Conservation (phyloP, 1,140 invertebrate genomes). For the Choristoneura fumiferana region DNA sequence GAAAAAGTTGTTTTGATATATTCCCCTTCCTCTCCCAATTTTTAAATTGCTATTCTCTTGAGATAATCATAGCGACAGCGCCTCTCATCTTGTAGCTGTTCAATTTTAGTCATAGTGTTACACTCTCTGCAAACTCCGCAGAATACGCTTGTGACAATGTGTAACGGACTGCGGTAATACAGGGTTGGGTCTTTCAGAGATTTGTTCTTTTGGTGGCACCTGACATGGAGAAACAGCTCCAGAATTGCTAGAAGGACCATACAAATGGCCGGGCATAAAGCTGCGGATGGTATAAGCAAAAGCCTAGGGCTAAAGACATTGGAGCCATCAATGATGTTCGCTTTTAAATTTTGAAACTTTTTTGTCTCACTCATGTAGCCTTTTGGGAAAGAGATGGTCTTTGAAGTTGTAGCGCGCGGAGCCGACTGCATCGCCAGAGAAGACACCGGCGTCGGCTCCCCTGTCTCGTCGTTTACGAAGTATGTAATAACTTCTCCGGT, state of each 20-base stretch:
- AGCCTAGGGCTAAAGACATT: slow-evolving; percentile 54
- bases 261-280: slow-evolving; percentile 47
- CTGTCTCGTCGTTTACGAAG: slow-evolving; percentile 58
- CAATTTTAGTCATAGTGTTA: slow-evolving; percentile 53
- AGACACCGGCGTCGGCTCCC: slow-evolving; percentile 36
- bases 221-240: slow-evolving; percentile 56
- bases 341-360: slow-evolving; percentile 55
- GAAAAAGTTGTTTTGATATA: not conserved
- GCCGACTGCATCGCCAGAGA: not conserved
- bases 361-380: slow-evolving; percentile 48
- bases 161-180: slow-evolving; percentile 65
- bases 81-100: slow-evolving; percentile 57
- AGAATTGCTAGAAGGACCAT: slow-evolving; percentile 50
- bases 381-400: slow-evolving; percentile 42
- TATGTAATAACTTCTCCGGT: slow-evolving; percentile 58
- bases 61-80: slow-evolving; percentile 56
- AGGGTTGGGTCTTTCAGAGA: slow-evolving; percentile 46
- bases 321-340: slow-evolving; percentile 52
- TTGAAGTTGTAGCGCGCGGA: not conserved
- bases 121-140: slow-evolving; percentile 60
- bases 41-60: slow-evolving; percentile 42
- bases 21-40: slow-evolving; percentile 14
- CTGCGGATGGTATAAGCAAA: slow-evolving; percentile 50
- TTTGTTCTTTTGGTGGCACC: slow-evolving; percentile 62
- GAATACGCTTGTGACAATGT: slow-evolving; percentile 56